Conservation (phyloP, 2,888 invertebrate species). For the Drosophila hamatofila region DNA sequence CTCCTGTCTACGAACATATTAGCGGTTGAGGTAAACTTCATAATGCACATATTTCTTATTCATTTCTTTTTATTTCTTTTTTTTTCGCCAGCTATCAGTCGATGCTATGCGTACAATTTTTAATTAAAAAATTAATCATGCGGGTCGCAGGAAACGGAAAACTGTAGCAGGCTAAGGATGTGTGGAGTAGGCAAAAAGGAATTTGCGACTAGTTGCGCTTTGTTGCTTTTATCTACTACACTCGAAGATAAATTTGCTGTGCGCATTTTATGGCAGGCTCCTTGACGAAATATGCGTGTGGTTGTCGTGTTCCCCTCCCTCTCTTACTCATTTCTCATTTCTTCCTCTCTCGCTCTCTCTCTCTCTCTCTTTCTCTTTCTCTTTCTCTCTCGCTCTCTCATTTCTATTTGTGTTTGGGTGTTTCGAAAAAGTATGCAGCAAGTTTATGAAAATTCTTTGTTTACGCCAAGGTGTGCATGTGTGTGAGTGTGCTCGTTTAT, state of each 20-base stretch:
- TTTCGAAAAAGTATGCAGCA: constrained; percentile 64
- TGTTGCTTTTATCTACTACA: constrained; percentile 23
- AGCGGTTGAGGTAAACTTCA: constrained; percentile 36
- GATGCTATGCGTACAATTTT: constrained; percentile 55
- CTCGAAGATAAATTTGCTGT: constrained; percentile 65
- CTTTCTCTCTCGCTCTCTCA: background rate
- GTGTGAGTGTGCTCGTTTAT: constrained; percentile 16
- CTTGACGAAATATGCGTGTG: constrained; percentile 72
- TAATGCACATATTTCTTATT: constrained; percentile 9
- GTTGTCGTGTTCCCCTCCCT: constrained; percentile 35
- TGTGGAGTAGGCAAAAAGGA: constrained; percentile 5
- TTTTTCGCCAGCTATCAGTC: constrained; percentile 20
- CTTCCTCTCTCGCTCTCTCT: background rate
- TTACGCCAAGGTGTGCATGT: constrained; percentile 50
- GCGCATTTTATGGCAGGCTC: constrained; percentile 61
- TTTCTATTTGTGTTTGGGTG: constrained; percentile 5
- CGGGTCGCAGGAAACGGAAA: constrained; percentile 14
- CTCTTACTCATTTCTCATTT: background rate
- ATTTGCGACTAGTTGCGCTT: constrained; percentile 36
- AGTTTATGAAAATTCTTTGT: constrained; percentile 79
- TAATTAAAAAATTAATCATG: constrained; percentile 77
- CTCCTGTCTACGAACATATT: constrained; percentile 27
- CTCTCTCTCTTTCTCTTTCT: background rate
- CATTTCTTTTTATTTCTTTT: background rate
- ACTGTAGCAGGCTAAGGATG: background rate